Percentiles rank a stretch among this genome's conserved stretches.
Evolutionary conservation across 2,113 vertebrate genomes (phyloP).

Genomic region (Pteruthius melanotis): DNA sequence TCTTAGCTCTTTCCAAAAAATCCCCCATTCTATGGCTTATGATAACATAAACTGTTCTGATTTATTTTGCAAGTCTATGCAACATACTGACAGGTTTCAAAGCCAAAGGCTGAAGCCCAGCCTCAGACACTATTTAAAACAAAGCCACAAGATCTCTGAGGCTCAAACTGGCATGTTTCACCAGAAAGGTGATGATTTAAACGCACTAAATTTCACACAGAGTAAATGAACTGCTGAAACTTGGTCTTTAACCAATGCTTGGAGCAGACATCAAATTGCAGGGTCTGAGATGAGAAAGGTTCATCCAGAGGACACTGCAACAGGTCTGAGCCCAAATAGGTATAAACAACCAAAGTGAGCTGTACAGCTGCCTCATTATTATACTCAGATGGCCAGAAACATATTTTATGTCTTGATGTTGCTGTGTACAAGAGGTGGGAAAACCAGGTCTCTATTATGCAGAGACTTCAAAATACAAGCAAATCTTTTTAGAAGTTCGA

Average conservation of each 20-base stretch:
- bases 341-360: conserved; percentile 49
- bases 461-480: background rate
- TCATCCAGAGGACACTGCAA: conserved; percentile 38
- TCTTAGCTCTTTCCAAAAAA: background rate
- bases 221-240: conserved; percentile 45
- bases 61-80: conserved; percentile 8
- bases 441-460: background rate
- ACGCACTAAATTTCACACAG: conserved; percentile 29
- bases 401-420: background rate
- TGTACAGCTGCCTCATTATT: conserved; percentile 54
- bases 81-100: background rate
- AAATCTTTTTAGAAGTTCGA: background rate
- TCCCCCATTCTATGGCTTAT: background rate
- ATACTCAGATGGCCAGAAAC: conserved; percentile 53
- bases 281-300: conserved; percentile 17
- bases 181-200: conserved; percentile 55
- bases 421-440: background rate
- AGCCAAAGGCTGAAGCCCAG: conserved; percentile 20
- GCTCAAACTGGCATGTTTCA: conserved; percentile 12
- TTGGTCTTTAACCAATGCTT: conserved; percentile 47
- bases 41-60: background rate
- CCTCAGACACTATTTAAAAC: conserved; percentile 28
- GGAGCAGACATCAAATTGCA: conserved; percentile 50
- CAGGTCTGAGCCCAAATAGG: conserved; percentile 42
- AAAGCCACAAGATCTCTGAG: conserved; percentile 31